phyloP scores from a whole-genome alignment of 2,888 invertebrate species.

The Galeruca laticollis region DNA sequence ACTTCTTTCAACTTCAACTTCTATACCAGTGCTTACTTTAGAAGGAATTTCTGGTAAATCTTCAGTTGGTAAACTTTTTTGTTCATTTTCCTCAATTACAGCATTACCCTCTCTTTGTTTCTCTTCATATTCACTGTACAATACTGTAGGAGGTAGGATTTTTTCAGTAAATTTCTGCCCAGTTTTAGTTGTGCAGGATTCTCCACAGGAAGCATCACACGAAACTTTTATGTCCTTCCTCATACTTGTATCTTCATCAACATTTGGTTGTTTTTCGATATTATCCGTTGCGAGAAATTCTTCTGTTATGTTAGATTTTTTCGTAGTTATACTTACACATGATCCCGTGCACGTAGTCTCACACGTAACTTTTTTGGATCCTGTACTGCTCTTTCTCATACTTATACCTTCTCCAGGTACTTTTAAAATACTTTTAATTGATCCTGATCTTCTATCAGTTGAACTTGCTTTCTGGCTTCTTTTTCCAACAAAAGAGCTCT shows the following conservation, averaged over 20 bases:
- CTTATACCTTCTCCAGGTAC: not conserved
- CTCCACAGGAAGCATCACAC: not conserved
- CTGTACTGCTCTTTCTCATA: not conserved
- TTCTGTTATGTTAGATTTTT: no score
- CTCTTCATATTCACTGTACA: not conserved
- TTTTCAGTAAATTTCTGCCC: conserved; percentile 3
- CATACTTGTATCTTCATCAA: no score
- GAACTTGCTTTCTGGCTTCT: not conserved
- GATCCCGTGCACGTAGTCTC: no score
- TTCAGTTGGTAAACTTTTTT: not conserved
- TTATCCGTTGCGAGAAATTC: no score
- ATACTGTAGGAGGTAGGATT: not conserved
- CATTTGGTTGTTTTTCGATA: no score
- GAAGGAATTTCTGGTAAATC: not conserved
- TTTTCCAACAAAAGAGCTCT: not conserved
- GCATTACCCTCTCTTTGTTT: not conserved
- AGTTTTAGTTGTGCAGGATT: not conserved
- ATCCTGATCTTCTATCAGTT: not conserved
- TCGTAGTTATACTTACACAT: no score
- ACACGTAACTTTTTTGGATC: no score
- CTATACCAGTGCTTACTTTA: not conserved
- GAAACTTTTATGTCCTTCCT: no score
- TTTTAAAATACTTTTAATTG: not conserved
- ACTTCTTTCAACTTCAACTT: not conserved
- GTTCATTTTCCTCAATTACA: not conserved